Evolutionary conservation across 2,113 vertebrate genomes (phyloP).

Genomic region (Periophthalmodon schlosseri): DNA sequence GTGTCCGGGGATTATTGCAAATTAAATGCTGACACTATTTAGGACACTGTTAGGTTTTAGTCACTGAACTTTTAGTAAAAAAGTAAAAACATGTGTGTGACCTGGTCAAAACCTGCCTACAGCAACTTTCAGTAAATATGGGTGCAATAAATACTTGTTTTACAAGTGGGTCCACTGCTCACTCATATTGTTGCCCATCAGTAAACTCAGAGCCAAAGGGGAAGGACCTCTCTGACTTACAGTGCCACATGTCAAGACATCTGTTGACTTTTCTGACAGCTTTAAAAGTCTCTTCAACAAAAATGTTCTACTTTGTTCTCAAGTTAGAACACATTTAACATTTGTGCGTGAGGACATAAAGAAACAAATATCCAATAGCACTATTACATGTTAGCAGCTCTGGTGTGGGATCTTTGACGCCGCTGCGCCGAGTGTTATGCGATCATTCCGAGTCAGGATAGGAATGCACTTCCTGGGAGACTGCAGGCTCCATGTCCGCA

Average conservation of each 20-base stretch:
- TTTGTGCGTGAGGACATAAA: slow-evolving; percentile 12
- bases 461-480: slow-evolving; percentile 72
- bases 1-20: no score
- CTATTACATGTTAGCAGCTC: slow-evolving; percentile 39
- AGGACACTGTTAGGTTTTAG: no score
- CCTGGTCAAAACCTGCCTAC: slow-evolving; percentile 47
- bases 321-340: background rate
- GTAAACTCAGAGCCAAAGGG: slow-evolving; percentile 24
- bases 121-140: slow-evolving; percentile 35
- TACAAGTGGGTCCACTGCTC: slow-evolving; percentile 49
- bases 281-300: background rate
- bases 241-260: slow-evolving; percentile 26
- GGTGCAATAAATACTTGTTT: slow-evolving; percentile 65
- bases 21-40: no score
- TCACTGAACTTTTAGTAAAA: slow-evolving; percentile 1
- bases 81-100: slow-evolving; percentile 42
- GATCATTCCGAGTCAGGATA: slow-evolving; percentile 59
- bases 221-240: slow-evolving; percentile 6
- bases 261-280: background rate
- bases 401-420: slow-evolving; percentile 36
- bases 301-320: background rate
- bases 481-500: slow-evolving; percentile 61
- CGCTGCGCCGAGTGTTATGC: slow-evolving; percentile 53
- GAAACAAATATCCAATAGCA: slow-evolving; percentile 15
- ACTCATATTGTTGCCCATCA: slow-evolving; percentile 40